Evolutionary conservation across 53 echinoderm and acorn worm species (phyloP).

Genomic region (Pentamera pediparva): DNA sequence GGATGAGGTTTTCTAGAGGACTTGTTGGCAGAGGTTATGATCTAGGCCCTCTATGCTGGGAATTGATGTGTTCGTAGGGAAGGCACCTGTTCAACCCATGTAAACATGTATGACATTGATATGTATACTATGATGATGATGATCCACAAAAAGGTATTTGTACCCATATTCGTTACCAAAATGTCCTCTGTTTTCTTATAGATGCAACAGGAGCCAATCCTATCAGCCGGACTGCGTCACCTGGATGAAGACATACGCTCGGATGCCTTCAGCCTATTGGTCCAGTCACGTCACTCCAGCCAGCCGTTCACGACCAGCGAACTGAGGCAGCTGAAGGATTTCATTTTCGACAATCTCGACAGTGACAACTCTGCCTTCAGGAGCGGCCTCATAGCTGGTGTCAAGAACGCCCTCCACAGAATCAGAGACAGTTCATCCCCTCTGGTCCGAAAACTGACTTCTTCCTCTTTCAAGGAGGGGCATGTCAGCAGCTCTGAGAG

Average conservation of each 20-base stretch:
- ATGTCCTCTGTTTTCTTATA: conserved; percentile 4
- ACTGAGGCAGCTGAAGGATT: conserved; percentile 39
- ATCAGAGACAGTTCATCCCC: conserved; percentile 46
- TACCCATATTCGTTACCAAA: not conserved
- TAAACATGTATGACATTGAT: no score
- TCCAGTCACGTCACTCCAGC: conserved; percentile 57
- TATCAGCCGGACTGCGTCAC: conserved; percentile 58
- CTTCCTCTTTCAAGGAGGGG: not conserved
- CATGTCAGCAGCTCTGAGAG: not conserved
- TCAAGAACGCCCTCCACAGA: conserved; percentile 50
- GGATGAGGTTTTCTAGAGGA: no score
- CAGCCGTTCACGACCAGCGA: conserved; percentile 53
- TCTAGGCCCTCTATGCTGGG: no score
- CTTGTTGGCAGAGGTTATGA: no score
- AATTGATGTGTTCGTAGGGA: no score
- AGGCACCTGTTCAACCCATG: no score
- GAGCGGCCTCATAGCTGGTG: conserved; percentile 51
- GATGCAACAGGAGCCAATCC: conserved; percentile 30
- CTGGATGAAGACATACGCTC: conserved; percentile 57
- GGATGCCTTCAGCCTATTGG: conserved; percentile 58
- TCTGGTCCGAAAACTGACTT: not conserved
- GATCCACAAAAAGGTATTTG: not conserved
- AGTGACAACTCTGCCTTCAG: conserved; percentile 75
- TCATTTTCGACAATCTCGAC: conserved; percentile 57
- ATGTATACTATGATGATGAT: no score